phyloP scores from a whole-genome alignment of 2,113 vertebrate genomes.

The Leucopsar rothschildi region DNA sequence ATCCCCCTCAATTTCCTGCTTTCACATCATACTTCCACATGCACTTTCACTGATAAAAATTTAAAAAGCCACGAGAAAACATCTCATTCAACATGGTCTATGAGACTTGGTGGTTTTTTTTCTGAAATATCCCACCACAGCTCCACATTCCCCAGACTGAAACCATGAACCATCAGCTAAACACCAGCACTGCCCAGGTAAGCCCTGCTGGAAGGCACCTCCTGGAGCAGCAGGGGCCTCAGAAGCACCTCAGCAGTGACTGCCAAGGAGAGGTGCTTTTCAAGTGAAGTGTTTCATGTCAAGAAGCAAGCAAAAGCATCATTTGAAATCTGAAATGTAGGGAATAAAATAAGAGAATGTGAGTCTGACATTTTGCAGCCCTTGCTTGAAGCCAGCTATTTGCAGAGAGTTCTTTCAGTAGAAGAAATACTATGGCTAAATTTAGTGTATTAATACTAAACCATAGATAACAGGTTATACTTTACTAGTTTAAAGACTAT shows the following conservation, averaged over 20 bases:
- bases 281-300: background rate
- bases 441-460: background rate
- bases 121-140: background rate
- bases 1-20: background rate
- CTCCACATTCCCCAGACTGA: background rate
- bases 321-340: background rate
- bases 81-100: fast-evolving
- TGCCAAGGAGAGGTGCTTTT: background rate
- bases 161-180: fast-evolving
- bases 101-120: background rate
- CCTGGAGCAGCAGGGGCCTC: background rate
- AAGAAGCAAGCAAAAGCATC: background rate
- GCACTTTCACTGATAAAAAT: background rate
- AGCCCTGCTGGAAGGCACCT: background rate
- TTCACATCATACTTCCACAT: background rate
- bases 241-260: background rate
- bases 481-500: background rate
- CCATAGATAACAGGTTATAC: background rate
- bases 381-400: background rate
- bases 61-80: background rate
- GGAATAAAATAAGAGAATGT: background rate
- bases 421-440: background rate
- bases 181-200: background rate
- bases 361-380: background rate
- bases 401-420: background rate